Conservation (phyloP, 1,140 invertebrate species). For the Conus betulinus region DNA sequence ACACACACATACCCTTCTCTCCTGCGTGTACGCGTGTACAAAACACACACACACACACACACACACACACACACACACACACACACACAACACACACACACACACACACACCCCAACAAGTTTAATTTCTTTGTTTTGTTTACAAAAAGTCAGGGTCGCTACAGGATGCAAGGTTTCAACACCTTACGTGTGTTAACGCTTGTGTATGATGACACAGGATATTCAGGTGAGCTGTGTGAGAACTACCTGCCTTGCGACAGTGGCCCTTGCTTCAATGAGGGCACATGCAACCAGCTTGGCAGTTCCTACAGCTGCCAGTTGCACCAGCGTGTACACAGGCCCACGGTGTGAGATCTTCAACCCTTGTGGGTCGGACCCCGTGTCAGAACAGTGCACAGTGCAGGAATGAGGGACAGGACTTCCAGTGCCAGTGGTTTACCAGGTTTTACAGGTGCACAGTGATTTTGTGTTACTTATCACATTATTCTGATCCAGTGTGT, state of each 20-base stretch:
- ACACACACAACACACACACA: no score
- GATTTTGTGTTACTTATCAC: neutral
- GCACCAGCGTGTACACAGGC: slow-evolving; percentile 46
- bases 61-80: no score
- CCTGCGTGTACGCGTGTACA: no score
- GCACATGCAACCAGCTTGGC: slow-evolving; percentile 43
- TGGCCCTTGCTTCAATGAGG: slow-evolving; percentile 59
- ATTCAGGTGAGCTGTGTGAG: slow-evolving; percentile 56
- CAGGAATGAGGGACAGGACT: slow-evolving; percentile 44
- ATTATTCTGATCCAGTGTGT: neutral
- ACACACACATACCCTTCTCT: no score
- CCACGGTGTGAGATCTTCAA: slow-evolving; percentile 49
- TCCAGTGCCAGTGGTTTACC: slow-evolving; percentile 47
- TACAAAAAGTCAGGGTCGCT: no score
- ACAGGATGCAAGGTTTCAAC: no score
- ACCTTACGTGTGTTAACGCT: no score
- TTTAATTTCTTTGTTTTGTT: no score
- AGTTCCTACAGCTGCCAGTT: slow-evolving; percentile 52
- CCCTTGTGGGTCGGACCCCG: slow-evolving; percentile 49
- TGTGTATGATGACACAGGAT: slow-evolving; percentile 31
- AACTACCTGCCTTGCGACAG: slow-evolving; percentile 46
- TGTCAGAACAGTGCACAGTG: slow-evolving; percentile 57
- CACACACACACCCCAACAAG: no score
- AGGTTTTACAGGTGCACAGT: slow-evolving; percentile 37
- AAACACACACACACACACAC: no score